These are phyloP conservation scores for Imbricaverruca yamaguchii DNA, from an alignment of 2,888 invertebrate species.

Conservation along the genomic window DNA sequence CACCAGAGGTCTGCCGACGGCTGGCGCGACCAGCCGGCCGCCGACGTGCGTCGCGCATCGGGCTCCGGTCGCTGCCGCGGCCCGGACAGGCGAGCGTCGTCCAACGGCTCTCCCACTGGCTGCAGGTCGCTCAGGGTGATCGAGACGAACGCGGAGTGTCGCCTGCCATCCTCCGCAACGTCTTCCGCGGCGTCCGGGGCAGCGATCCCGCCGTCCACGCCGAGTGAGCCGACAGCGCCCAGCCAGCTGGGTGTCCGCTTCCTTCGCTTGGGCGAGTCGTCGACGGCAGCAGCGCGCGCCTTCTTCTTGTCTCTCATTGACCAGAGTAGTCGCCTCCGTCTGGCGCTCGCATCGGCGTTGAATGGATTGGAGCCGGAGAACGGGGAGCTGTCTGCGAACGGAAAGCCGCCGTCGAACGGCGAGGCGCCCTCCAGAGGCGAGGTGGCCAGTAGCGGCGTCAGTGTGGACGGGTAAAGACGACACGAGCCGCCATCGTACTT, in stretches of 20 bases:
- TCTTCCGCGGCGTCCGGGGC: neutral
- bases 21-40: neutral
- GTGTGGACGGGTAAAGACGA: neutral
- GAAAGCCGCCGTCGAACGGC: neutral
- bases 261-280: neutral
- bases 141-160: neutral
- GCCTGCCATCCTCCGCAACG: neutral
- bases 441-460: neutral
- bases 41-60: neutral
- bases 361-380: neutral
- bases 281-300: neutral
- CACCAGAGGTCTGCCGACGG: neutral
- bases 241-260: neutral
- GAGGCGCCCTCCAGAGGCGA: constrained; percentile 16
- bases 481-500: neutral
- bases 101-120: too few species aligned
- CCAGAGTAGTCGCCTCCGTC: neutral
- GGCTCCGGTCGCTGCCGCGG: neutral
- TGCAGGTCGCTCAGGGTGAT: too few species aligned
- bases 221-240: neutral
- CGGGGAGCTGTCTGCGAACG: neutral
- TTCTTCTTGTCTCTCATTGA: neutral
- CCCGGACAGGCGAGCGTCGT: too few species aligned
- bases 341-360: neutral
- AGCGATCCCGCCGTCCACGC: neutral